A percentile compares a stretch with the other conserved stretches of the same genome.
Conservation (phyloP, 92 coral and sea anemone species). For the Umimayanthus chanpuru region DNA sequence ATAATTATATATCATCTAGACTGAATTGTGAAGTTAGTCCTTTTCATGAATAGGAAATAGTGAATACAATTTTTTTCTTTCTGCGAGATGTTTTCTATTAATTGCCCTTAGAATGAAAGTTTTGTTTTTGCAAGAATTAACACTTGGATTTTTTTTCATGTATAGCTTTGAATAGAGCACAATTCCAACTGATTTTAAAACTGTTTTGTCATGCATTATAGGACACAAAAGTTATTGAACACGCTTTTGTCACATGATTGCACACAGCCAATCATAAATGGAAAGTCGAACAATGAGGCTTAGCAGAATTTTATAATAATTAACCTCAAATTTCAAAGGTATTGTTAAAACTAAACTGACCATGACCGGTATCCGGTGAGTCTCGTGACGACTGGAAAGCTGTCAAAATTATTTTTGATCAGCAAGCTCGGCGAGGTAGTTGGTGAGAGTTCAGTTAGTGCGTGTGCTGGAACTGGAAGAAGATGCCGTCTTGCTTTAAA, state of each 20-base stretch:
- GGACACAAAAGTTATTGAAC: background rate
- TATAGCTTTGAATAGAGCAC: background rate
- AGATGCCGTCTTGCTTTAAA: constrained; percentile 16
- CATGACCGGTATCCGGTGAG: background rate
- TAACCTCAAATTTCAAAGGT: background rate
- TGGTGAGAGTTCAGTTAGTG: too few relatives aligned
- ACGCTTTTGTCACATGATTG: background rate
- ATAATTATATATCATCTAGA: background rate
- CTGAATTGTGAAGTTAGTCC: background rate
- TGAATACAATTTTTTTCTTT: background rate
- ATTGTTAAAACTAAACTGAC: background rate
- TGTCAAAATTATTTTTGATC: background rate
- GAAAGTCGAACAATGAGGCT: background rate
- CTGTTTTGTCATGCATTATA: too few relatives aligned
- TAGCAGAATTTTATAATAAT: constrained; percentile 1
- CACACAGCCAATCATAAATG: constrained; percentile 4
- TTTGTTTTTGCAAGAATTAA: background rate
- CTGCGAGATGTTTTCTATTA: background rate
- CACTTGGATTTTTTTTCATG: background rate
- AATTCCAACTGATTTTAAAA: background rate
- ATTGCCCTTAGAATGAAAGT: background rate
- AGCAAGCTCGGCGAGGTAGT: background rate
- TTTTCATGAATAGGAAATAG: too few relatives aligned
- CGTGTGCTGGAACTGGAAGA: background rate
- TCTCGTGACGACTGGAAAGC: constrained; percentile 21